Percentiles rank a stretch among this genome's conserved stretches.
phyloP scores from a whole-genome alignment of 2,113 vertebrate species.

The Eleginops maclovinus region DNA sequence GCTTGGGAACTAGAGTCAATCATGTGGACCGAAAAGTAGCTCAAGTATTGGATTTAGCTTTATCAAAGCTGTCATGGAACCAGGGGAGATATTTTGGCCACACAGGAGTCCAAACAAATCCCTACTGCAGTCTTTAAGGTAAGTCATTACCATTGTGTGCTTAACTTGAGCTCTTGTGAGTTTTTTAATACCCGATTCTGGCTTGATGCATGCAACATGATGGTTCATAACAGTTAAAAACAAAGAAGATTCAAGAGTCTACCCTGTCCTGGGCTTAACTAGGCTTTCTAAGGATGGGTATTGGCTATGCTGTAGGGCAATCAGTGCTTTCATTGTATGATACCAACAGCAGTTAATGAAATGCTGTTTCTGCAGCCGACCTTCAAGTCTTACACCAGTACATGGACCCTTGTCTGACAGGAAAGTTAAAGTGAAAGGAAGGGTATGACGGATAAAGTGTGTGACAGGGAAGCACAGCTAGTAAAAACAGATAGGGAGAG shows the following conservation, averaged over 20 bases:
- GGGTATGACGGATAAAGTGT: constrained; percentile 4
- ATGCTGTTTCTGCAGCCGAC: background rate
- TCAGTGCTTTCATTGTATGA: background rate
- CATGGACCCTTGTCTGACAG: background rate
- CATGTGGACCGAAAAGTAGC: background rate
- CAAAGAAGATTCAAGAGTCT: background rate
- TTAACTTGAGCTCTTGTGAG: background rate
- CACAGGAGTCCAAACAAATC: background rate
- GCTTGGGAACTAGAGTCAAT: background rate
- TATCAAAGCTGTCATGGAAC: background rate
- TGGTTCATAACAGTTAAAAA: too few species aligned
- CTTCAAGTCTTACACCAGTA: background rate
- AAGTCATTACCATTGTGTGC: background rate
- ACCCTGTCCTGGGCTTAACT: background rate
- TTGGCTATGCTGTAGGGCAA: background rate
- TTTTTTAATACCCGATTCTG: too few species aligned
- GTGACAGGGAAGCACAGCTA: constrained; percentile 8
- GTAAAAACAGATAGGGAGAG: background rate
- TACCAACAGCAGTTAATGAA: background rate
- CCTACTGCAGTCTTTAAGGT: background rate
- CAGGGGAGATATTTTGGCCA: background rate
- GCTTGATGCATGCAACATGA: background rate
- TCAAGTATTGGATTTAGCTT: background rate
- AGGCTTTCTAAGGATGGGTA: background rate
- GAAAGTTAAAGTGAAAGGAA: constrained; percentile 7